Evolutionary conservation across 2,113 vertebrate genomes (phyloP).

Genomic region (Proteles cristata): DNA sequence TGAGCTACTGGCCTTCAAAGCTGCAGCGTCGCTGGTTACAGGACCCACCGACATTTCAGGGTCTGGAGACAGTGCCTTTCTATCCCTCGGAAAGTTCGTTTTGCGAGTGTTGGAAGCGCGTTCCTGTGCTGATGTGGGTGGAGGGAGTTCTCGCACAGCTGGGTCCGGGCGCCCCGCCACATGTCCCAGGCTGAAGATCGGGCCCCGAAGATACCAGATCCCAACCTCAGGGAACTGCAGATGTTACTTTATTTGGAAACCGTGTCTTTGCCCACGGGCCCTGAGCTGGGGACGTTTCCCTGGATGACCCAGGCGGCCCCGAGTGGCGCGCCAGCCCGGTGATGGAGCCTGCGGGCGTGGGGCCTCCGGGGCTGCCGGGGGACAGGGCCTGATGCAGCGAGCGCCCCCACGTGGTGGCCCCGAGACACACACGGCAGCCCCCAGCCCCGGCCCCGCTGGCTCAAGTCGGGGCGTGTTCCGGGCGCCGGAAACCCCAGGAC

Average conservation of each 20-base stretch:
- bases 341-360: no score
- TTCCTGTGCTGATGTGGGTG: rapidly evolving
- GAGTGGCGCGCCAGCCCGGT: rapidly evolving
- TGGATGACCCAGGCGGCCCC: not conserved
- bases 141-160: not conserved
- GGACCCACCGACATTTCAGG: rapidly evolving
- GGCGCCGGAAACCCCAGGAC: not conserved
- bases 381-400: not conserved
- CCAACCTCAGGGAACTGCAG: not conserved
- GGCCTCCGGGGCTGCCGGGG: not conserved
- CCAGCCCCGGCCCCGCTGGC: not conserved
- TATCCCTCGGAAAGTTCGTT: rapidly evolving
- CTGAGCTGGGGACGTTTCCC: not conserved
- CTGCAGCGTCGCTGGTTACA: no score
- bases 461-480: rapidly evolving
- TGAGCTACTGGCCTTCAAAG: not conserved
- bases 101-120: not conserved
- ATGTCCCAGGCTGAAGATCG: not conserved
- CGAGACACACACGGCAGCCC: not conserved
- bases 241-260: not conserved
- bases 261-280: not conserved
- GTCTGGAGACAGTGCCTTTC: not conserved
- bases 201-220: not conserved
- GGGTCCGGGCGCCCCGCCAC: not conserved
- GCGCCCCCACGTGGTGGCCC: not conserved